Base-by-base conservation (phyloP, 2,888 invertebrate species). In the Anticlea derivata region DNA sequence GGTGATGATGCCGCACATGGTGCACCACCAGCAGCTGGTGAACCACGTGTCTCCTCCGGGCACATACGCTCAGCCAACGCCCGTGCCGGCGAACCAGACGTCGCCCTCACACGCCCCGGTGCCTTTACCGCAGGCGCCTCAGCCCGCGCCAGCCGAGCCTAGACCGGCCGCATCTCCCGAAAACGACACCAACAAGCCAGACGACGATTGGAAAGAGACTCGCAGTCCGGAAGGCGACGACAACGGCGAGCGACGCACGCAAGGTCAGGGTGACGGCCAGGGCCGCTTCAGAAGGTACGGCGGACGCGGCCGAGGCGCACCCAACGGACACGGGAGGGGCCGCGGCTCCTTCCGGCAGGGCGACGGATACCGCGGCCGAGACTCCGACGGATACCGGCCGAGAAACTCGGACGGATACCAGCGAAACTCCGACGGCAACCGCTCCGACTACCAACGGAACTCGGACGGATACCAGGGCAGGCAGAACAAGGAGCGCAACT, bases 41-140 rank as follows among this genome's bases (percentile, higher is more conserved):
- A 53, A 35, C 30, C 53, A 55, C 58, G 70, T 43, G 58, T 70
- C 53, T 49, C 66, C 50, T 56, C 82, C 85, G 49, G 86, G 80
- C 46, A 83, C 83, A 51, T 83, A 85, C 33, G 91, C 91, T 1
- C 80, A 92, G 78, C 92, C 92, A 34, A 91, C 92, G 52, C 78
- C 85, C 66, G 82, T 84, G 33, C 86, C 86, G 26, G 55, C 86
- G 61, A 10, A 82, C 71, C 69, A 45, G 62, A 43, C 58, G 7
- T 37, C 51, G 13, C 63, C 63, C 17, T 66, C 40, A 23, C 61
- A 20, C 69, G 81, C 83, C 30, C 85, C 85, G 29, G 86, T 81
- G 54, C 85, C 62, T n/a, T 82, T 72, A 7, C 54, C 63, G 26
- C 68, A 40, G 61, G 46, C 57, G n/a, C 40, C 46, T 35, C 62